phyloP scores from a whole-genome alignment of 37 sponge, comb jelly and placozoan genomes.

The Oopsacas minuta region DNA sequence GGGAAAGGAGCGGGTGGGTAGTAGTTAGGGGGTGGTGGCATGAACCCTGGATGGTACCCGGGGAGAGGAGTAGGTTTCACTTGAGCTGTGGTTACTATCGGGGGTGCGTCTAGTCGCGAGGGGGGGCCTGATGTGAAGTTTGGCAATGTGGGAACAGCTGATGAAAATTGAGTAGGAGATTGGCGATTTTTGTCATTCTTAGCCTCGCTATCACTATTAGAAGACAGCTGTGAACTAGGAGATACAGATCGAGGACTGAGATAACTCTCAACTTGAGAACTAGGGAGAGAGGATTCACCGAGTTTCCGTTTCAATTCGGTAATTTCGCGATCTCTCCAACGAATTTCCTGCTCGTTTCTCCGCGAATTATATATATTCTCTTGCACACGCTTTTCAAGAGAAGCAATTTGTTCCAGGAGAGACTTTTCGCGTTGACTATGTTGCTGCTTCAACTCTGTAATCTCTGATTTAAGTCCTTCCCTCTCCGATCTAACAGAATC shows the following conservation, averaged over 20 bases:
- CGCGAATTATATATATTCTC: neutral
- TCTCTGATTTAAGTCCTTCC: neutral
- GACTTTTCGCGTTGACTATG: neutral
- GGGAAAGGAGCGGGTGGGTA: neutral
- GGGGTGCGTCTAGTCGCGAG: neutral
- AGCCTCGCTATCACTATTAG: neutral
- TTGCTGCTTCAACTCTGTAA: neutral
- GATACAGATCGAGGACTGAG: neutral
- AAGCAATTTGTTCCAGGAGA: neutral
- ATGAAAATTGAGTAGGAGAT: neutral
- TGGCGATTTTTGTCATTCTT: neutral
- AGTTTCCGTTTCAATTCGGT: constrained; percentile 9
- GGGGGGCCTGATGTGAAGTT: neutral
- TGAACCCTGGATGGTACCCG: neutral
- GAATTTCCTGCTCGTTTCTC: neutral
- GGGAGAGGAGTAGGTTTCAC: neutral
- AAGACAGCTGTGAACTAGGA: neutral
- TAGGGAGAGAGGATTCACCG: neutral
- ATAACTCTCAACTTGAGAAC: neutral
- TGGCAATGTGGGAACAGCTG: neutral
- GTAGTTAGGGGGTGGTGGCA: neutral
- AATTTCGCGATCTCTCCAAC: neutral
- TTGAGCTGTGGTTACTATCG: neutral
- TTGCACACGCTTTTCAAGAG: neutral
- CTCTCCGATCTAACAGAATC: neutral